Evolutionary conservation across 2,797 vertebrate species (phyloP), one percentile per base, ranked within the genome.

Genomic region (Propithecus perrieri): DNA sequence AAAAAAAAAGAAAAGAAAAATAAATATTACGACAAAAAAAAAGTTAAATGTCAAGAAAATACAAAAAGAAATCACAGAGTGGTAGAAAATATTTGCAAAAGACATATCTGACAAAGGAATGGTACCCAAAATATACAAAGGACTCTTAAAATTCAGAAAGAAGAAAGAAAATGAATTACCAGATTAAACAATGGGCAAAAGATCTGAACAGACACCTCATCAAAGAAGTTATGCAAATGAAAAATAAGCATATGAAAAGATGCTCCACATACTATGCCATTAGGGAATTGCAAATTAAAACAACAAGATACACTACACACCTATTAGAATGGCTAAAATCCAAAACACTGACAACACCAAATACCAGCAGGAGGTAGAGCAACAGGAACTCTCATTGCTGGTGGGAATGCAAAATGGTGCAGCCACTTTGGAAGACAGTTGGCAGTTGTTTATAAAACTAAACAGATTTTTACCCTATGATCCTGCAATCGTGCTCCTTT

Each of bases 1-100:
- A 43, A 43, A 43, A 43, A 43, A 43, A 43, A 43, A 43, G 7
- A 43, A 43, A 43, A 8, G 43, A 43, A 43, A 43, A 43, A 43
- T 43, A 43, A 43, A 43, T 43, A 41, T 41, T 41, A 41, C 1
- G 43, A 43, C 43, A 43, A 43, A 43, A 43, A 41, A 43, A 33
- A 92, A 88, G 59, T 53, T 84, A 86, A 85, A 74, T 57, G 75
- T 95, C 57, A 79, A 85, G 53, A 85, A 35, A 91, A 72, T 91
- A 43, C 61, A 20, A 65, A 80, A 18, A 63, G 30, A 91, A 86
- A 69, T 41, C 46, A 95, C 28, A 46, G 18, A 38, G 83, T 81
- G 46, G 10, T 48, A 91, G 30, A 65, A 80, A 74, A 65, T 65
- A 91, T 65, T 81, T 81, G 33, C 35, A 86, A 78, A 78, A 78